Evolutionary conservation across 2,888 invertebrate species (phyloP).

Genomic region (Prosapia bicincta): DNA sequence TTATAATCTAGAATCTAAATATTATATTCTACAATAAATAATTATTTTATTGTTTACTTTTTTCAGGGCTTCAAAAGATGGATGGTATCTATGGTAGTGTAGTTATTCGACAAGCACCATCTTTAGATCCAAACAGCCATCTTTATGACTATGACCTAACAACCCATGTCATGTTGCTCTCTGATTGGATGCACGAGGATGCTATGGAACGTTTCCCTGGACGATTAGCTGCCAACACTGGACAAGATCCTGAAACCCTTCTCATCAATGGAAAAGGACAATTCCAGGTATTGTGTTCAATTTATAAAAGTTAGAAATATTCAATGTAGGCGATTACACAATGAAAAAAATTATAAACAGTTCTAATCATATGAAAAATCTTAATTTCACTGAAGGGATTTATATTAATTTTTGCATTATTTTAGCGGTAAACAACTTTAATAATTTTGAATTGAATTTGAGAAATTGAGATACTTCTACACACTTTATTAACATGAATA

Average conservation of each 20-base stretch:
- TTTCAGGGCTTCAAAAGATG: slow-evolving; percentile 72
- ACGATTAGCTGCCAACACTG: slow-evolving; percentile 78
- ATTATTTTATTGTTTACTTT: too few relatives aligned
- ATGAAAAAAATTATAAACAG: too few relatives aligned
- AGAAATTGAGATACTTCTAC: too few relatives aligned
- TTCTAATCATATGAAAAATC: too few relatives aligned
- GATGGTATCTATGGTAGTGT: slow-evolving; percentile 85
- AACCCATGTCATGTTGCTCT: slow-evolving; percentile 80
- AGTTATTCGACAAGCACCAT: slow-evolving; percentile 77
- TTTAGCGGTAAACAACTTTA: too few relatives aligned
- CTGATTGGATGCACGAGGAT: slow-evolving; percentile 89
- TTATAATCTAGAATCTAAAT: too few relatives aligned
- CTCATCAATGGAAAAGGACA: slow-evolving; percentile 90
- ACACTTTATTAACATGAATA: too few relatives aligned
- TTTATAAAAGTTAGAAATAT: not conserved
- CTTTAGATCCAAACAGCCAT: slow-evolving; percentile 79
- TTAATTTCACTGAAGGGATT: too few relatives aligned
- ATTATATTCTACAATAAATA: too few relatives aligned
- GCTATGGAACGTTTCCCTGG: slow-evolving; percentile 81
- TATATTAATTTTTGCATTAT: too few relatives aligned
- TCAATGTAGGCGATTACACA: too few relatives aligned
- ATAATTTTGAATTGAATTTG: too few relatives aligned
- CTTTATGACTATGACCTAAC: slow-evolving; percentile 86
- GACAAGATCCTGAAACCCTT: slow-evolving; percentile 83
- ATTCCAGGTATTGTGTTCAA: slow-evolving; percentile 57